A percentile compares a stretch with the other conserved stretches of the same genome.
Evolutionary conservation across 2,113 vertebrate genomes (phyloP).

Genomic region (Notechis scutatus): DNA sequence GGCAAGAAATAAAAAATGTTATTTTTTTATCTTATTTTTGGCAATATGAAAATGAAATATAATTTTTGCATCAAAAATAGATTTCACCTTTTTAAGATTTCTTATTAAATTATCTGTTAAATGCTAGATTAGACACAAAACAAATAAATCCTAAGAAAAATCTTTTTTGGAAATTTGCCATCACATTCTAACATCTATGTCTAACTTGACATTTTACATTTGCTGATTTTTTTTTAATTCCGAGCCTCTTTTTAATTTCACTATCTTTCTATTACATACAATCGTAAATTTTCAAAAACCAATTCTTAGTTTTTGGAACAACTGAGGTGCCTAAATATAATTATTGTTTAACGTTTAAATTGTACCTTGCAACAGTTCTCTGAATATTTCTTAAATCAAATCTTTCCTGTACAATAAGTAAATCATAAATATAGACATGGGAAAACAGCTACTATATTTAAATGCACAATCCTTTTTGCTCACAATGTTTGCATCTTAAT

Average conservation of each 20-base stretch:
- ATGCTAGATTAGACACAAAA: neutral
- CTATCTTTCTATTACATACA: neutral
- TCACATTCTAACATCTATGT: neutral
- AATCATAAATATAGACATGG: neutral
- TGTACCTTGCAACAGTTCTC: neutral
- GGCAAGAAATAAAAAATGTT: neutral
- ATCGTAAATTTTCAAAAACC: neutral
- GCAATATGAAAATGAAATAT: neutral
- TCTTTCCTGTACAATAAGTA: neutral
- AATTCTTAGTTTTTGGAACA: neutral
- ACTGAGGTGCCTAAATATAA: neutral
- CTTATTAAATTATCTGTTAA: neutral
- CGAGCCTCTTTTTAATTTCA: neutral
- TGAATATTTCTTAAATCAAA: neutral
- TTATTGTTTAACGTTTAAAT: neutral
- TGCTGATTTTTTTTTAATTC: neutral
- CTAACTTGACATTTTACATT: neutral
- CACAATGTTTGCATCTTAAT: neutral
- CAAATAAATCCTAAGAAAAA: neutral
- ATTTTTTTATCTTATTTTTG: accelerated
- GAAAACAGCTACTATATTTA: neutral
- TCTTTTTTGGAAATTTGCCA: neutral
- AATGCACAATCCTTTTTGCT: neutral
- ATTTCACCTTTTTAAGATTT: neutral
- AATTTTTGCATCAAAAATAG: neutral